These are phyloP conservation scores for Sorex araneus DNA, from an alignment of 2,113 vertebrate genomes.

Conservation along the genomic window DNA sequence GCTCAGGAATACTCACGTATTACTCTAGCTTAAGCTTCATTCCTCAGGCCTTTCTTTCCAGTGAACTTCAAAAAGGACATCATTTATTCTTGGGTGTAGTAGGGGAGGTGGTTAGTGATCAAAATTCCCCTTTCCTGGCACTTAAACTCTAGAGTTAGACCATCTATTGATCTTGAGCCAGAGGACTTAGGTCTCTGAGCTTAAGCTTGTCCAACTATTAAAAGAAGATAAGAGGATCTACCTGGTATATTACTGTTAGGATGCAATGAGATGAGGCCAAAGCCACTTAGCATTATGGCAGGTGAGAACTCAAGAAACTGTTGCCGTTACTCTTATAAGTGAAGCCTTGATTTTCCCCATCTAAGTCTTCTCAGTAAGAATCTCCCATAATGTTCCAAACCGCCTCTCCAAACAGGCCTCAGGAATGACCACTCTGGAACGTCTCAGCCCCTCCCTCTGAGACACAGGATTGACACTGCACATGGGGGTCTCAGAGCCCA, in stretches of 20 bases:
- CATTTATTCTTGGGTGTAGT: neutral
- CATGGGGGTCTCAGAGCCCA: neutral
- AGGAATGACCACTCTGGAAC: neutral
- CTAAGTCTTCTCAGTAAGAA: neutral
- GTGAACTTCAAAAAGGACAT: conserved; percentile 33
- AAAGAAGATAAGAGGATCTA: neutral
- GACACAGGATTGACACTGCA: neutral
- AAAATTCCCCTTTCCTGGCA: neutral
- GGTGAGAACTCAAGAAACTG: conserved; percentile 1
- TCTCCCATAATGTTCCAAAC: neutral
- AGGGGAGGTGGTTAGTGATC: neutral
- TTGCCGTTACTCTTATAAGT: neutral
- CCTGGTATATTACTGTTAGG: neutral
- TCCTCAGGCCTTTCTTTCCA: neutral
- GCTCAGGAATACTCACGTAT: neutral
- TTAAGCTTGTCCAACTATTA: neutral
- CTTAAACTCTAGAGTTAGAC: conserved; percentile 17
- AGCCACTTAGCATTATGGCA: neutral
- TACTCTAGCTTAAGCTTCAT: neutral
- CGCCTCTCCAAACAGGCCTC: conserved; percentile 1
- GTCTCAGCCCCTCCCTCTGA: neutral
- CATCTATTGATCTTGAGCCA: neutral
- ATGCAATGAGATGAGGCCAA: neutral
- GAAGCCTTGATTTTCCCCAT: neutral
- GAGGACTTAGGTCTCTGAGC: neutral